phyloP scores from a whole-genome alignment of 2,888 invertebrate genomes.

The Meganola albula region DNA sequence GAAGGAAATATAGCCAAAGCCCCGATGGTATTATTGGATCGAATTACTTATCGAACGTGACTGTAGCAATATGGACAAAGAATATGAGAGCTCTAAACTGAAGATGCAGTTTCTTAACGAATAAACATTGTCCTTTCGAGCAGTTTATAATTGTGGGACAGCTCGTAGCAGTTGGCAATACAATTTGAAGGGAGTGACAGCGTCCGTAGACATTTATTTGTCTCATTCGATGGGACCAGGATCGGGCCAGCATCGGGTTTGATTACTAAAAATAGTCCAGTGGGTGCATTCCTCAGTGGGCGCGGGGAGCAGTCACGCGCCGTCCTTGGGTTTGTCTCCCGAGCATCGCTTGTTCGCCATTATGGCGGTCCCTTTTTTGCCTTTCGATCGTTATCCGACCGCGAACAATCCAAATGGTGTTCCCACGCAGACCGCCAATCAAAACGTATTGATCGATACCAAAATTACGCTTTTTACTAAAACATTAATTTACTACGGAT shows the following conservation, averaged over 20 bases:
- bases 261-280: slow-evolving; percentile 70
- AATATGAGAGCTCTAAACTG: slow-evolving; percentile 21
- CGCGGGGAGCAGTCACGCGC: slow-evolving; percentile 36
- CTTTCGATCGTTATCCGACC: slow-evolving; percentile 69
- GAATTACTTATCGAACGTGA: slow-evolving; percentile 43
- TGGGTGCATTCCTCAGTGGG: slow-evolving; percentile 53
- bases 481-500: slow-evolving; percentile 44
- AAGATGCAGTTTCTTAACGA: slow-evolving; percentile 12
- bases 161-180: slow-evolving; percentile 37
- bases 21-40: slow-evolving; percentile 54
- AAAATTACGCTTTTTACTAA: slow-evolving; percentile 62
- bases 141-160: slow-evolving; percentile 32
- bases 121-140: slow-evolving; percentile 19
- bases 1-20: slow-evolving; percentile 44
- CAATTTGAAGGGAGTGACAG: slow-evolving; percentile 34
- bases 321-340: slow-evolving; percentile 59
- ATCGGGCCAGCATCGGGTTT: slow-evolving; percentile 55
- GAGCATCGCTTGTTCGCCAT: slow-evolving; percentile 50
- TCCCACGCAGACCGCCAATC: slow-evolving; percentile 64
- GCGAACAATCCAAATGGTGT: slow-evolving; percentile 63
- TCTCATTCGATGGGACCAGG: slow-evolving; percentile 35
- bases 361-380: slow-evolving; percentile 73
- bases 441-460: slow-evolving; percentile 52
- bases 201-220: slow-evolving; percentile 48
- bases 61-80: slow-evolving; percentile 13